A percentile compares a stretch with the other conserved stretches of the same genome.
Evolutionary conservation across 2,113 vertebrate species (phyloP).

Genomic region (Echinops telfairi): DNA sequence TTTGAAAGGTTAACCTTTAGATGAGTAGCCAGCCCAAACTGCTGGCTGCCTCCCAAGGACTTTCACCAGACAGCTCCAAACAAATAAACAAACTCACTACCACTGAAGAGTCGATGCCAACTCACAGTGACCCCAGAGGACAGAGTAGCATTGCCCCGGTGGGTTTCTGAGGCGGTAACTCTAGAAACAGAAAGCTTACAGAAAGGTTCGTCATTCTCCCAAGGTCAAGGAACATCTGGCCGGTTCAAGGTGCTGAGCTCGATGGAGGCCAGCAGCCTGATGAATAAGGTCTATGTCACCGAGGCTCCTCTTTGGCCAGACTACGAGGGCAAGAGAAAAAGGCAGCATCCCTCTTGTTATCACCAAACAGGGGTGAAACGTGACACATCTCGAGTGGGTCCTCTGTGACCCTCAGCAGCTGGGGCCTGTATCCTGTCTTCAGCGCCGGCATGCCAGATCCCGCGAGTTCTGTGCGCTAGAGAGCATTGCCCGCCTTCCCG

Average conservation of each 20-base stretch:
- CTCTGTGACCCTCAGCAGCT: fast-evolving
- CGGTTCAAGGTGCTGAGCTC: no score
- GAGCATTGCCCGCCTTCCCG: not conserved
- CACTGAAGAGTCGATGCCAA: no score
- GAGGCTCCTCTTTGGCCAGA: no score
- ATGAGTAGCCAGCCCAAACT: not conserved
- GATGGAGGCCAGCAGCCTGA: no score
- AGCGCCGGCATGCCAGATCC: not conserved
- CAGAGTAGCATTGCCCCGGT: no score
- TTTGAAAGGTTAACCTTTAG: not conserved
- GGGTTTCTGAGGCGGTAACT: no score
- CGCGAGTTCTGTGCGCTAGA: fast-evolving
- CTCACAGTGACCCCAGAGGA: no score
- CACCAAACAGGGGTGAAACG: not conserved
- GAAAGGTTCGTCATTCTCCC: no score
- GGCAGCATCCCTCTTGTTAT: fast-evolving
- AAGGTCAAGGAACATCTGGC: no score
- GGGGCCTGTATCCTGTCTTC: fast-evolving
- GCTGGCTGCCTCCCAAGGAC: not conserved
- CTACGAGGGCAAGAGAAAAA: not conserved
- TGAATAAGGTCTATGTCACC: no score
- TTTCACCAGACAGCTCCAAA: not conserved
- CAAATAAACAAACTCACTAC: no score
- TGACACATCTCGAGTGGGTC: not conserved
- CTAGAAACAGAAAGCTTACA: no score